phyloP scores from a whole-genome alignment of 64 coral and sea anemone genomes.

The Stichodactyla helianthus region DNA sequence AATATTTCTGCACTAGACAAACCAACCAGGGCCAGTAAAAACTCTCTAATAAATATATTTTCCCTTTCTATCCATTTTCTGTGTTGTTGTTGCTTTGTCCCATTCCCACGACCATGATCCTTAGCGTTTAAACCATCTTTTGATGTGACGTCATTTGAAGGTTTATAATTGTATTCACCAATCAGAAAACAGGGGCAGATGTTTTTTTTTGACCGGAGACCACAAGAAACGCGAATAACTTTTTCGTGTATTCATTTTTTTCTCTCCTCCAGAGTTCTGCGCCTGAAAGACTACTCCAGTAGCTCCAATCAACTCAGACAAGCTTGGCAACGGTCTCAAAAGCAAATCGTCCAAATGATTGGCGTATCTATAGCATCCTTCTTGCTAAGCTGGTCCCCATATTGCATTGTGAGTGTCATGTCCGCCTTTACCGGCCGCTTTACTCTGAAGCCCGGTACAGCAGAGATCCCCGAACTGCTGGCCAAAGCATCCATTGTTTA shows the following conservation, averaged over 20 bases:
- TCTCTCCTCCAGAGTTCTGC: neutral
- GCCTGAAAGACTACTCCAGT: neutral
- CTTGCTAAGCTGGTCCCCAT: constrained; percentile 40
- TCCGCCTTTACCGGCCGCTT: neutral
- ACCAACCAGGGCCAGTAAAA: no score
- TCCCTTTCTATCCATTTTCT: no score
- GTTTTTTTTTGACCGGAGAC: no score
- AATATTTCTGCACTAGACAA: no score
- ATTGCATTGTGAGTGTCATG: constrained; percentile 4
- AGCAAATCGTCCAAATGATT: constrained; percentile 2
- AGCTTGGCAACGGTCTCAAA: constrained; percentile 19
- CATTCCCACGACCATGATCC: no score
- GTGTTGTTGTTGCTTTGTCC: no score
- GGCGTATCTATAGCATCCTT: constrained; percentile 6
- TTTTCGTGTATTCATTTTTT: neutral
- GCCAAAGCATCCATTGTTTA: constrained; percentile 58
- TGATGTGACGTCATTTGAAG: no score
- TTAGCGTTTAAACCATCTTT: no score
- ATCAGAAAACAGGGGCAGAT: no score
- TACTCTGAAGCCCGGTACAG: neutral
- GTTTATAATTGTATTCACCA: no score
- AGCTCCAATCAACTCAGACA: neutral
- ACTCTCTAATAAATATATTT: no score
- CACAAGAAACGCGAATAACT: neutral
- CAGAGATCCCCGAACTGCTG: constrained; percentile 42